Conservation (phyloP, 2,113 vertebrate species). For the Cyprinus carpio region DNA sequence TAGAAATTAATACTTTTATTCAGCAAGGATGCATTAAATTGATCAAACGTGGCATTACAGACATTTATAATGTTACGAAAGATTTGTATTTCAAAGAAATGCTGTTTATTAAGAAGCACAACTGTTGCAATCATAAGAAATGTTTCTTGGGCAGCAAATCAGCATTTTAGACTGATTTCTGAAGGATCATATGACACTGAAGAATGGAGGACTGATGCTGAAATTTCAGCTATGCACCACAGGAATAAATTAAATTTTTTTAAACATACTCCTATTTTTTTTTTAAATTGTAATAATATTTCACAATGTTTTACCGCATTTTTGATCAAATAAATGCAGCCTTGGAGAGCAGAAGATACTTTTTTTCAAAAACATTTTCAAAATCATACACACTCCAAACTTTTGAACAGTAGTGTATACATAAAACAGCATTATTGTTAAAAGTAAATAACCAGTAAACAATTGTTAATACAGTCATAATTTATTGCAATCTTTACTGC, state of each 20-base stretch:
- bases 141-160: not conserved
- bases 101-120: not conserved
- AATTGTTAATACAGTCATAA: not conserved
- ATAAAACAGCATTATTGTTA: not conserved
- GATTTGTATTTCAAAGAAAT: not conserved
- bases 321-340: not conserved
- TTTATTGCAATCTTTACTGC: not conserved
- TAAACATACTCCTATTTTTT: not conserved
- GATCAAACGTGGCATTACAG: not conserved
- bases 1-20: not conserved
- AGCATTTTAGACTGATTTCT: not conserved
- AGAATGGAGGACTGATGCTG: not conserved
- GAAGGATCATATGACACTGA: not conserved
- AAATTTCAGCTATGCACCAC: not conserved
- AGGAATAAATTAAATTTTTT: not conserved
- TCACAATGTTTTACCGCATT: not conserved
- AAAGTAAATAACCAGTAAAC: not conserved
- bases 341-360: not conserved
- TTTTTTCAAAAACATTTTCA: not conserved
- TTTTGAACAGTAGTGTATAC: not conserved
- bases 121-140: not conserved
- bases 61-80: not conserved
- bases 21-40: not conserved
- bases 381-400: not conserved
- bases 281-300: not conserved